Base-by-base conservation (phyloP, 2,113 vertebrate species). In the Lasiurus borealis region DNA sequence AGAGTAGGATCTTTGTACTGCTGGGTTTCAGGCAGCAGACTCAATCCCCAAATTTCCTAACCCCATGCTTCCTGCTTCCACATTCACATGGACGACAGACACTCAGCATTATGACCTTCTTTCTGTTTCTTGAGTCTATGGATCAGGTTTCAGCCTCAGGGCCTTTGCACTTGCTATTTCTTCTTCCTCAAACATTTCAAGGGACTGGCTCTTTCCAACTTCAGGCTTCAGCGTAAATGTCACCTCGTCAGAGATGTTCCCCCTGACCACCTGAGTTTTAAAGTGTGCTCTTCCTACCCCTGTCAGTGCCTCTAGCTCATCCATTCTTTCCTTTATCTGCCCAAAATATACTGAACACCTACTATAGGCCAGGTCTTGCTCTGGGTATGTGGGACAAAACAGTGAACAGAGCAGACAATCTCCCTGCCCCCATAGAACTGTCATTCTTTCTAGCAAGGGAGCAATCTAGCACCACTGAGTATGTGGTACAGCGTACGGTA, bases 401-500 rank as follows among this genome's bases (percentile, higher is more conserved):
- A 16, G 34, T 36, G 72, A 29, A 3, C 8, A 5, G 34, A 44
- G 50, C n/a, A 48, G 31, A 54, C 69, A 10, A 5, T 2, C 10
- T 8, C 5, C 62, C 34, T 66, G 86, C 23, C 66, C 10, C 15
- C 31, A 0, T 0, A 21, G 54, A n/a, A 27, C 16, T 44, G 34
- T 34, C n/a, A 14, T 46, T 40, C n/a, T 14, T 36, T 40, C 40
- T 14, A 16, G 25, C 23, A 5, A 21, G 25, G 71, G 71, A 80
- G 54, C 2, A 29, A 44, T 6, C 12, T 3, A 48, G 66, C 66
- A 29, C 9, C 12, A 5, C 1, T 15, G 52, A 77, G 6, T 6
- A 9, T 25, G 3, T 1, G 5, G 27, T n/a, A n/a, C 19, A 18
- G 23, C 3, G 64, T 25, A 5, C 50, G 0, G 0, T 12, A 25